Evolutionary conservation across 2,113 vertebrate species (phyloP).

Genomic region (Austrofundulus limnaeus): DNA sequence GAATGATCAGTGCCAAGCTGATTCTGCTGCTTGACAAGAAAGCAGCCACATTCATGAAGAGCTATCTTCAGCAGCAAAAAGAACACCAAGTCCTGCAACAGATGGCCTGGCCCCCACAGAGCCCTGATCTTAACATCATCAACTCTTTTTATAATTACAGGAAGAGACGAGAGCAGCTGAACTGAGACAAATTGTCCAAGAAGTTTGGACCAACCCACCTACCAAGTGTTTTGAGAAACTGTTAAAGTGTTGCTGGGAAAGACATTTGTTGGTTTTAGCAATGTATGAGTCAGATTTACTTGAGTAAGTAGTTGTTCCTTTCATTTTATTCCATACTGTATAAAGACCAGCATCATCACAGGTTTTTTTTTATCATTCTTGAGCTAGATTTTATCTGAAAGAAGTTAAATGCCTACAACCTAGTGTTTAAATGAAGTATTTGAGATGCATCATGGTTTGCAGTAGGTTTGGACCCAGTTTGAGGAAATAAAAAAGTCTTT

Average conservation of each 20-base stretch:
- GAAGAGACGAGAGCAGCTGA: constrained; percentile 14
- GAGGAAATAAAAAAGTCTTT: too few relatives aligned
- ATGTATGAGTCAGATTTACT: neutral
- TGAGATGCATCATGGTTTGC: constrained; percentile 14
- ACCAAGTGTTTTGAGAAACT: constrained; percentile 2
- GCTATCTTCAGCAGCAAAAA: constrained; percentile 18
- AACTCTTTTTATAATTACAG: constrained; percentile 27
- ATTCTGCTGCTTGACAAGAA: constrained; percentile 12
- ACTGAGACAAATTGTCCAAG: neutral
- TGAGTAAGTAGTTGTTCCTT: neutral
- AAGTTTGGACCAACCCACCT: constrained; percentile 5
- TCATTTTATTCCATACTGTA: neutral
- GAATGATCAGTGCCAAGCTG: constrained; percentile 4
- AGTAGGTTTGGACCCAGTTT: too few relatives aligned
- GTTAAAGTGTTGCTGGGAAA: neutral
- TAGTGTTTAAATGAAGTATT: constrained; percentile 11
- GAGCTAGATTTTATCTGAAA: neutral
- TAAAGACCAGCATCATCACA: neutral
- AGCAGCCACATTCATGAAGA: constrained; percentile 7
- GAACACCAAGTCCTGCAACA: constrained; percentile 22
- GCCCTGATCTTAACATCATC: constrained; percentile 10
- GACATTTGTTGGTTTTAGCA: too few relatives aligned
- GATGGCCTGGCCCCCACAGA: constrained; percentile 25
- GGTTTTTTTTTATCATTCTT: neutral
- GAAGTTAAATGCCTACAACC: constrained; percentile 11